phyloP scores from a whole-genome alignment of 92 coral and sea anemone genomes.

The Blastomussa wellsi region DNA sequence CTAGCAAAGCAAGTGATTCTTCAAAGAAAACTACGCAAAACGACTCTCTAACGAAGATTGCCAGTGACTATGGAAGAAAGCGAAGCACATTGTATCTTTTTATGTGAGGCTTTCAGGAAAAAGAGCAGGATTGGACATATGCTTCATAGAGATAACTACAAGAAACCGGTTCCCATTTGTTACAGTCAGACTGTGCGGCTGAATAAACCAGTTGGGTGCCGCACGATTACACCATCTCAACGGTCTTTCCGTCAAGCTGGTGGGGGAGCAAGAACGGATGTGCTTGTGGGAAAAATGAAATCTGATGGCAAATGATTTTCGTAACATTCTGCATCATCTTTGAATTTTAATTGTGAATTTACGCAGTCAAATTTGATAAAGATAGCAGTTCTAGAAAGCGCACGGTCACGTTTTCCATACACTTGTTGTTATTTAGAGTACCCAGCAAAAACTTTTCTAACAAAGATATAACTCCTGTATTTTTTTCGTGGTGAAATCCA shows the following conservation, averaged over 20 bases:
- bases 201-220: slow-evolving; percentile 13
- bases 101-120: neutral
- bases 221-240: too few species aligned
- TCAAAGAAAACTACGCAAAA: neutral
- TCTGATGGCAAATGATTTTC: neutral
- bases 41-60: neutral
- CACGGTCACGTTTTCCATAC: too few species aligned
- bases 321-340: neutral
- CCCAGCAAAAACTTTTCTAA: too few species aligned
- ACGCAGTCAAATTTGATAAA: neutral
- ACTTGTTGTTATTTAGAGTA: too few species aligned
- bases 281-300: neutral
- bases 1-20: neutral
- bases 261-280: neutral
- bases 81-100: neutral
- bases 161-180: slow-evolving; percentile 1
- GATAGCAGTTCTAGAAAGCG: neutral
- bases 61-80: too few species aligned
- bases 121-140: neutral
- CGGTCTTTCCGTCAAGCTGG: neutral
- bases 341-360: neutral
- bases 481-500: too few species aligned
- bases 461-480: too few species aligned
- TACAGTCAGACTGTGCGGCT: slow-evolving; percentile 3
- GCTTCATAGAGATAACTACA: neutral